phyloP scores from a whole-genome alignment of 2,888 invertebrate genomes.

The Empis livida region DNA sequence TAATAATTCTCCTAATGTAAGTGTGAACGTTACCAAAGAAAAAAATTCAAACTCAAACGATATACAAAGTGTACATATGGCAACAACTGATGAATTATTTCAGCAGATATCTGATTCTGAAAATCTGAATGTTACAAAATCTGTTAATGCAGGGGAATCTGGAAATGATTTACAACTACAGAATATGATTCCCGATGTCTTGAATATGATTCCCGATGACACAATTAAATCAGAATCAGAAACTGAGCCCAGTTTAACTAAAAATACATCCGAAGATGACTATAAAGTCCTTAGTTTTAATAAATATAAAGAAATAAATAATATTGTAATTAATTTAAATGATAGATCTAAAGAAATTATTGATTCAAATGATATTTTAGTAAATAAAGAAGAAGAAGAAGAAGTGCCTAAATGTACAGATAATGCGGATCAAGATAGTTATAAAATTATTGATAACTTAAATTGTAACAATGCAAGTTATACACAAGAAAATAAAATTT shows the following conservation, averaged over 20 bases:
- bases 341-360: background rate
- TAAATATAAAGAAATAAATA: constrained; percentile 6
- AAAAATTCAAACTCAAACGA: no score
- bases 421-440: background rate
- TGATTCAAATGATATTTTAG: background rate
- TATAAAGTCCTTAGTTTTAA: constrained; percentile 6
- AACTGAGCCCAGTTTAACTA: background rate
- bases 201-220: constrained; percentile 27
- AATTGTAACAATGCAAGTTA: background rate
- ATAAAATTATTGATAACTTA: background rate
- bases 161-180: constrained; percentile 13
- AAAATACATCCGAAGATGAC: constrained; percentile 5
- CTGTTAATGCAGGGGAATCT: constrained; percentile 9
- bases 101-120: background rate
- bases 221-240: background rate
- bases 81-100: background rate
- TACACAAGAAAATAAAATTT: background rate
- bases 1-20: constrained; percentile 16
- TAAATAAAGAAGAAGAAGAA: background rate
- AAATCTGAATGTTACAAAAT: constrained; percentile 5
- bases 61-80: background rate
- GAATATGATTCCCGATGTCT: constrained; percentile 25
- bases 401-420: constrained; percentile 7
- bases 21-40: constrained; percentile 26
- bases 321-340: background rate